Conservation (phyloP, 2,797 vertebrate genomes). For the Pipistrellus pipistrellus region DNA sequence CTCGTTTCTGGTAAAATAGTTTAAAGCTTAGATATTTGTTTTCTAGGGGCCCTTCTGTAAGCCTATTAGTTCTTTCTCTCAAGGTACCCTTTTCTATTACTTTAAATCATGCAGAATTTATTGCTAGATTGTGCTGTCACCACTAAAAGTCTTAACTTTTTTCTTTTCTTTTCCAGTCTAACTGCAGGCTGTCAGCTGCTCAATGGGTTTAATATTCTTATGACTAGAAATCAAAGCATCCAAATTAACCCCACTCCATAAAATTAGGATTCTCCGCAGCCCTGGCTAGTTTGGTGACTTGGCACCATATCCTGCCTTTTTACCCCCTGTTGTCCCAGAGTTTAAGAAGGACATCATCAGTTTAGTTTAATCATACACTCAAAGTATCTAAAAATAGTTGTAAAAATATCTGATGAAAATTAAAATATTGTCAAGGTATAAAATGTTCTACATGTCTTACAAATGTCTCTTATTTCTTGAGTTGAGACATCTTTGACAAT, state of each 20-base stretch:
- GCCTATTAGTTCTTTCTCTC: constrained; percentile 60
- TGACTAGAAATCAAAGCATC: constrained; percentile 62
- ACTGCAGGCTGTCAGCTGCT: constrained; percentile 60
- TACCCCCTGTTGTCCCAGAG: constrained; percentile 36
- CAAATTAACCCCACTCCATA: constrained; percentile 71
- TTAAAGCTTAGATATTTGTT: constrained; percentile 68
- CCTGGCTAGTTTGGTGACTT: constrained; percentile 67
- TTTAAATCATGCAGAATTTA: constrained; percentile 60
- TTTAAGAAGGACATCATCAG: constrained; percentile 56
- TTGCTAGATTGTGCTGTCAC: constrained; percentile 47
- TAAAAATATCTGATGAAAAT: constrained; percentile 48
- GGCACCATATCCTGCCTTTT: constrained; percentile 57
- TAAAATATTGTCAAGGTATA: constrained; percentile 44
- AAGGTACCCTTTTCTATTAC: constrained; percentile 70
- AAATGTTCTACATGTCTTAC: constrained; percentile 3
- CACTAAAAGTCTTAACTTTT: constrained; percentile 42
- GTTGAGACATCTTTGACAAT: neutral
- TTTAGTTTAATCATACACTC: constrained; percentile 52
- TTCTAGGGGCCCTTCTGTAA: constrained; percentile 67
- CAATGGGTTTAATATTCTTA: constrained; percentile 61
- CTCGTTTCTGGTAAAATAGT: constrained; percentile 71
- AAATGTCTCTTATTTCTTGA: neutral
- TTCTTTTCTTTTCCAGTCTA: constrained; percentile 72
- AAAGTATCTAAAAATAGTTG: constrained; percentile 11
- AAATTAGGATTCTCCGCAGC: constrained; percentile 79